Conservation (phyloP, 2,113 vertebrate species). For the Phodopus roborovskii region DNA sequence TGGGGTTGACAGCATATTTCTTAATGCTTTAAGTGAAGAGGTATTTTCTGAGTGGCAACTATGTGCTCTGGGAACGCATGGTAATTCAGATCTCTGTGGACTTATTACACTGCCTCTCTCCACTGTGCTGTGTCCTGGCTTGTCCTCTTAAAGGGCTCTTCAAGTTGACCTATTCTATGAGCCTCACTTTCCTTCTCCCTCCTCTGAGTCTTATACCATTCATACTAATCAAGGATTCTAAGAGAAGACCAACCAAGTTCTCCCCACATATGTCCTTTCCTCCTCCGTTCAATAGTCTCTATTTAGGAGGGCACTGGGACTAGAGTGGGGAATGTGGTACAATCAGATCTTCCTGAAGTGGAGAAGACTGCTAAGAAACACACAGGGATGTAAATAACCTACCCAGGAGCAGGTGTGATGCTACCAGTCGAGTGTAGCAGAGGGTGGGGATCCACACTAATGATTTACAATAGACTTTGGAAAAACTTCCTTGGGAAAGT, state of each 20-base stretch:
- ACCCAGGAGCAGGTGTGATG: not conserved
- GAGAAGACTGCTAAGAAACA: not conserved
- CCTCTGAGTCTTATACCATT: not conserved
- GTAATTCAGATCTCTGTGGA: not conserved
- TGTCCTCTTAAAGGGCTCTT: not conserved
- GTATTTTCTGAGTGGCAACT: not conserved
- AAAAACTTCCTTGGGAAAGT: not conserved
- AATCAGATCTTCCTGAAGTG: not conserved
- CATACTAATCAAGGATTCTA: not conserved
- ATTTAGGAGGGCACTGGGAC: not conserved
- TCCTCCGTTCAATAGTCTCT: not conserved
- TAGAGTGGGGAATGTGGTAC: not conserved
- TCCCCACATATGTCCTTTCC: not conserved
- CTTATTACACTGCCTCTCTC: not conserved
- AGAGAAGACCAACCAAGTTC: not conserved
- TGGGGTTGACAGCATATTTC: not conserved
- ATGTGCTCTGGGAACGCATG: not conserved
- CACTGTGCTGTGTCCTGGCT: not conserved
- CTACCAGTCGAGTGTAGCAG: not conserved
- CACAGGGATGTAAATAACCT: not conserved
- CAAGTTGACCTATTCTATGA: not conserved
- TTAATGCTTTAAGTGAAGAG: not conserved
- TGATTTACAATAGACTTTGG: not conserved
- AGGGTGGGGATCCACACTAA: not conserved
- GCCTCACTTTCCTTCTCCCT: not conserved